A percentile compares a stretch with the other conserved stretches of the same genome.
phyloP scores from a whole-genome alignment of 2,888 invertebrate genomes.

The Melanostoma scalare region DNA sequence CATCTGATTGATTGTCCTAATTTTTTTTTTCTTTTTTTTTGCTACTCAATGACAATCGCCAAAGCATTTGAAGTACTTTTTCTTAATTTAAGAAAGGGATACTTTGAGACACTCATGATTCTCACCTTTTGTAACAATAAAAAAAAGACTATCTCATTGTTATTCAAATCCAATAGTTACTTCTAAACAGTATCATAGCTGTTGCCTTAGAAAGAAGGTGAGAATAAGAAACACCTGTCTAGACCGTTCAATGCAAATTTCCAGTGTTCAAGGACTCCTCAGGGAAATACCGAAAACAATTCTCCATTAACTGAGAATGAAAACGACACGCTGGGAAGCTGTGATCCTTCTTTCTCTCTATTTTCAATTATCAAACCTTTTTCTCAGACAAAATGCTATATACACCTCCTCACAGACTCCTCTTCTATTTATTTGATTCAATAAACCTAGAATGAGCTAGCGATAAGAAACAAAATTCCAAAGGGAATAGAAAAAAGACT shows the following conservation, averaged over 20 bases:
- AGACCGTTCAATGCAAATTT: slow-evolving; percentile 33
- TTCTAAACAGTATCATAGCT: slow-evolving; percentile 16
- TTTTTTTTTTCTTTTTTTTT: too few relatives aligned
- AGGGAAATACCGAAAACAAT: neutral
- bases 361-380: slow-evolving; percentile 41
- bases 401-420: too few relatives aligned
- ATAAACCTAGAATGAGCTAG: too few relatives aligned
- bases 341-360: slow-evolving; percentile 5
- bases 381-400: neutral
- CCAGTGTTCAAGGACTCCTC: neutral
- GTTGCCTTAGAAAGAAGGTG: neutral
- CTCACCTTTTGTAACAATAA: slow-evolving; percentile 1
- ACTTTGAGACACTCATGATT: neutral
- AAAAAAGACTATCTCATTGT: slow-evolving; percentile 21
- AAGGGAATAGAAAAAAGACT: too few relatives aligned
- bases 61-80: neutral
- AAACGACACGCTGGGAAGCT: neutral
- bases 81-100: neutral
- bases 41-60: too few relatives aligned
- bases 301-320: neutral
- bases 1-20: too few relatives aligned
- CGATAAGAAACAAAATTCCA: too few relatives aligned
- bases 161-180: slow-evolving; percentile 35
- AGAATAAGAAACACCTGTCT: slow-evolving; percentile 32
- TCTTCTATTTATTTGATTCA: too few relatives aligned